Evolutionary conservation across 2,888 invertebrate species (phyloP).

Genomic region (Agelastica alni): DNA sequence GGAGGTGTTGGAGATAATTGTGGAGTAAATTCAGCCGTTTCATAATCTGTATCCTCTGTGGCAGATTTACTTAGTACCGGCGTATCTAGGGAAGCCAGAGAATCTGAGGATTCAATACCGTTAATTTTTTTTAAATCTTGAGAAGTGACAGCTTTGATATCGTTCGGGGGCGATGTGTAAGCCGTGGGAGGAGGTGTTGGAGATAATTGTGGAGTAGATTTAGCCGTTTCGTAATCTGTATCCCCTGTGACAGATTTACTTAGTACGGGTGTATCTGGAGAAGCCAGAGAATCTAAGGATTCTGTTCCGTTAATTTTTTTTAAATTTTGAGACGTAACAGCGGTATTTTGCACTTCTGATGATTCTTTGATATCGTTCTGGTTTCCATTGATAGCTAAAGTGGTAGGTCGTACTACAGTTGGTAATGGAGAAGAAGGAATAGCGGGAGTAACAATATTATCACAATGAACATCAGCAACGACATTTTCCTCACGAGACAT

Average conservation of each 20-base stretch:
- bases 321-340: not conserved
- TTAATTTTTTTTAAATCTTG: no score
- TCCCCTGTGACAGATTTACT: not conserved
- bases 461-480: constrained; percentile 63
- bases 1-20: constrained; percentile 7
- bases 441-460: constrained; percentile 52
- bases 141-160: no score
- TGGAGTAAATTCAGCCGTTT: not conserved
- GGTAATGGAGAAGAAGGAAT: constrained; percentile 7
- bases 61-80: constrained; percentile 9
- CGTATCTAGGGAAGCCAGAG: constrained; percentile 15
- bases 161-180: not conserved
- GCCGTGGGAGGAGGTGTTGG: constrained; percentile 19
- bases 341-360: not conserved
- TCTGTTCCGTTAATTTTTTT: not conserved
- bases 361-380: not conserved
- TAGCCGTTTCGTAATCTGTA: constrained; percentile 7
- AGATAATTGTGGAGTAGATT: not conserved
- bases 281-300: constrained; percentile 16
- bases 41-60: constrained; percentile 4
- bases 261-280: constrained; percentile 14
- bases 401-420: not conserved
- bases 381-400: not conserved
- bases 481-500: constrained; percentile 58
- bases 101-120: no score